Conservation (phyloP, 2,797 vertebrate species). For the Moxostoma hubbsi region DNA sequence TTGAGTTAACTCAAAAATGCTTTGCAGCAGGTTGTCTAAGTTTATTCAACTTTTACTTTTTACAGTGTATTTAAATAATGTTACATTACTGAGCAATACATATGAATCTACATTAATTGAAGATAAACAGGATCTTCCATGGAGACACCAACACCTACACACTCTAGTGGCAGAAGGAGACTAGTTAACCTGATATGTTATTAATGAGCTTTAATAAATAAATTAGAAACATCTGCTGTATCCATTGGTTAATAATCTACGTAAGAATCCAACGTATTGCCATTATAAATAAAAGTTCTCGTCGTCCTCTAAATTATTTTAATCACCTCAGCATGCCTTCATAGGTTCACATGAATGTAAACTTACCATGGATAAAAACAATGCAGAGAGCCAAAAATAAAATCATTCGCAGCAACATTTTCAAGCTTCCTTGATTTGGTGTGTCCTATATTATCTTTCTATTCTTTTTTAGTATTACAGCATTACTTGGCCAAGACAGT, state of each 20-base stretch:
- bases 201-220: background rate
- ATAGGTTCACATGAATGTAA: background rate
- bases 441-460: background rate
- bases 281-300: too few relatives aligned
- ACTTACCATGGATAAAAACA: slow-evolving; percentile 42
- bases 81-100: too few relatives aligned
- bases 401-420: slow-evolving; percentile 20
- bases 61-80: too few relatives aligned
- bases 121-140: too few relatives aligned
- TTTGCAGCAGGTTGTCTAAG: too few relatives aligned
- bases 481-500: background rate
- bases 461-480: background rate
- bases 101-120: too few relatives aligned
- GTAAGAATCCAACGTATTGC: background rate
- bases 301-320: too few relatives aligned
- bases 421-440: background rate
- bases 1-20: too few relatives aligned
- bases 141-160: too few relatives aligned
- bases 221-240: background rate
- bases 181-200: background rate
- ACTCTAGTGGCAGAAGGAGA: background rate
- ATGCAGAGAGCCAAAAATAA: slow-evolving; percentile 4
- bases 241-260: background rate
- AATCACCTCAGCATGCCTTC: background rate
- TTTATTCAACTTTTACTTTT: too few relatives aligned